A percentile compares a stretch with the other conserved stretches of the same genome.
Conservation (phyloP, 2,888 invertebrate genomes). For the Drosophila quinaria region DNA sequence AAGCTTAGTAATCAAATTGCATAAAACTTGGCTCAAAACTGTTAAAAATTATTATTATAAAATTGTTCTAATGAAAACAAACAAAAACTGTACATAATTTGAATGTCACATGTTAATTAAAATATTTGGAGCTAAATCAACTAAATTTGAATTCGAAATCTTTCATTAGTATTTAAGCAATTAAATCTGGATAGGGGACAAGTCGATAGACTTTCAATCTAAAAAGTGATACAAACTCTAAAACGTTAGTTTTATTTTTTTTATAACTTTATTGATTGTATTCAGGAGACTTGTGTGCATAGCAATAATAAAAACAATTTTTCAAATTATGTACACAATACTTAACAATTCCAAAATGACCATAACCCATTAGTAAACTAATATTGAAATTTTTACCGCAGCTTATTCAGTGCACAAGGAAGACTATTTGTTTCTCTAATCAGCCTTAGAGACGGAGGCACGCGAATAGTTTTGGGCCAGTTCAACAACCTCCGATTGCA, state of each 20-base stretch:
- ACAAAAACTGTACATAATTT: slow-evolving; percentile 33
- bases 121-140: slow-evolving; percentile 6
- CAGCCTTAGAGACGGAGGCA: slow-evolving; percentile 80
- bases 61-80: slow-evolving; percentile 9
- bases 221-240: slow-evolving; percentile 57
- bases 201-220: slow-evolving; percentile 20
- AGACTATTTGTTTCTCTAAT: slow-evolving; percentile 51
- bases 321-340: slow-evolving; percentile 56
- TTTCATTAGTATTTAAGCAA: slow-evolving; percentile 18
- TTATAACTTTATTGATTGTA: slow-evolving; percentile 54
- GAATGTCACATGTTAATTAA: slow-evolving; percentile 16
- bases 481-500: slow-evolving; percentile 75
- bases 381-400: slow-evolving; percentile 7
- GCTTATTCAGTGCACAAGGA: neutral
- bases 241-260: slow-evolving; percentile 33
- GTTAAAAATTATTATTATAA: slow-evolving; percentile 4
- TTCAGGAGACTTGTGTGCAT: slow-evolving; percentile 58
- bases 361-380: slow-evolving; percentile 49
- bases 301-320: slow-evolving; percentile 63
- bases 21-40: slow-evolving; percentile 24
- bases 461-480: slow-evolving; percentile 80
- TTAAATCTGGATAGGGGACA: slow-evolving; percentile 12
- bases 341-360: slow-evolving; percentile 51
- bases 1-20: slow-evolving; percentile 17
- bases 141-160: slow-evolving; percentile 9